Percentiles rank a stretch among this genome's conserved stretches.
Evolutionary conservation across 2,113 vertebrate species (phyloP).

Genomic region (Equus quagga): DNA sequence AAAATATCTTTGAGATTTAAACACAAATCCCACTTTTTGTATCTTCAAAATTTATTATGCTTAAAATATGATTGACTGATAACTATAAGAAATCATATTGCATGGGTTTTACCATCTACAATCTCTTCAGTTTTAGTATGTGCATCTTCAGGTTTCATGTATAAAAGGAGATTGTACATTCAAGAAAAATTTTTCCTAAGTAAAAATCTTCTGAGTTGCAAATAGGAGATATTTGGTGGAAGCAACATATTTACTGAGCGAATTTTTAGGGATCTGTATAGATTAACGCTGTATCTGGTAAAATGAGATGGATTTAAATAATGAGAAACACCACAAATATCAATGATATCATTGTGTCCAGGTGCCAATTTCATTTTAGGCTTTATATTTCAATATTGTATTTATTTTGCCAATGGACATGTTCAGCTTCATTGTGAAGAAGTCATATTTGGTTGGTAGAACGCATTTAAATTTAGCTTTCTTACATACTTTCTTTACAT

Average conservation of each 20-base stretch:
- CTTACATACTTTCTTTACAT: constrained; percentile 62
- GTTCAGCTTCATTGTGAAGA: constrained; percentile 42
- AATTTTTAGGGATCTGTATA: not conserved
- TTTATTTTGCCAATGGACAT: not conserved
- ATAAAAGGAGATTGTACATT: not conserved
- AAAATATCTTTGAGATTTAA: constrained; percentile 16
- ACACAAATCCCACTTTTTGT: not conserved
- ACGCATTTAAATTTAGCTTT: constrained; percentile 61
- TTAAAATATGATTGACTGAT: not conserved
- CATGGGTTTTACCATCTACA: not conserved
- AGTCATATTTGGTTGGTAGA: constrained; percentile 34
- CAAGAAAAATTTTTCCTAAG: not conserved
- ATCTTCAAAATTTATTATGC: constrained; percentile 24
- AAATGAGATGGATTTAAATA: constrained; percentile 3
- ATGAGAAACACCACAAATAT: not conserved
- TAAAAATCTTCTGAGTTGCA: constrained; percentile 3
- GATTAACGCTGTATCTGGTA: not conserved
- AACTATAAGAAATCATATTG: not conserved
- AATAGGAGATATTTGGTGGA: not conserved
- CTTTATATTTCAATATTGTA: not conserved
- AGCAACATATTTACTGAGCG: not conserved
- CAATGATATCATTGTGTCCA: not conserved
- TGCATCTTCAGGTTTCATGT: not conserved
- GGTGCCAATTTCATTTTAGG: not conserved
- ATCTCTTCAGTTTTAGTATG: constrained; percentile 4